Percentiles rank a stretch among this genome's conserved stretches.
These are phyloP conservation scores for Helicorthomorpha holstii DNA, from an alignment of 1,140 invertebrate genomes.

Conservation along the genomic window DNA sequence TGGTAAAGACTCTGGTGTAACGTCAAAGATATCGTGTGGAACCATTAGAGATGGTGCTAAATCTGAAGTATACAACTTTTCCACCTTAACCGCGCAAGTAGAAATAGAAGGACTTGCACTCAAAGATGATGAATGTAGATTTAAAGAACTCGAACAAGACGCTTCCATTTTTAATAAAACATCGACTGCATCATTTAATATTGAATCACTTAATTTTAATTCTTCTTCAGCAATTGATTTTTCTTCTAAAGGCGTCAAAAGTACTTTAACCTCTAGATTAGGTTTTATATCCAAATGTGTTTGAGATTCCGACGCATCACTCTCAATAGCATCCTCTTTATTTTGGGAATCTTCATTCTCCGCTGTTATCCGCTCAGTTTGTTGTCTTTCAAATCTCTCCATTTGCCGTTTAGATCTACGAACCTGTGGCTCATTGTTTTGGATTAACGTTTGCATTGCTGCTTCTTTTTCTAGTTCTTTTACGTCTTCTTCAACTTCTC, in stretches of 20 bases:
- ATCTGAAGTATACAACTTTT: too few species aligned
- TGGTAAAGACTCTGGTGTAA: too few species aligned
- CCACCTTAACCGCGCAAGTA: too few species aligned
- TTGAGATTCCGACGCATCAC: slow-evolving; percentile 1
- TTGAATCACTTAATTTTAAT: slow-evolving; percentile 8
- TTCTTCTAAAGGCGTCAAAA: not conserved
- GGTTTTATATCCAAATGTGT: not conserved
- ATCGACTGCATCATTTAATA: slow-evolving; percentile 2
- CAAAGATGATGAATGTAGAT: too few species aligned
- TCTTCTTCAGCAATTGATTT: slow-evolving; percentile 9
- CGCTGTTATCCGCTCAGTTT: slow-evolving; percentile 20
- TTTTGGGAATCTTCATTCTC: slow-evolving; percentile 22
- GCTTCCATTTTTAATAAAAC: too few species aligned
- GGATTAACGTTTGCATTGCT: not conserved
- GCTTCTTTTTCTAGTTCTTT: not conserved
- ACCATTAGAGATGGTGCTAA: too few species aligned
- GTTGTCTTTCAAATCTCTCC: slow-evolving; percentile 22
- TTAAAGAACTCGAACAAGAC: too few species aligned
- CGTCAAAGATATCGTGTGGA: too few species aligned
- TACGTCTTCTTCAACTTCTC: not conserved
- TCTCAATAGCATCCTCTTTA: slow-evolving; percentile 5
- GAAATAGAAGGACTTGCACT: too few species aligned
- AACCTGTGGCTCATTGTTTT: not conserved
- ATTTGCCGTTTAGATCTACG: slow-evolving; percentile 24
- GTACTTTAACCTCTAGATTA: not conserved